Base-by-base conservation (phyloP, 2,888 invertebrate genomes). In the Ophioninae sp. region DNA sequence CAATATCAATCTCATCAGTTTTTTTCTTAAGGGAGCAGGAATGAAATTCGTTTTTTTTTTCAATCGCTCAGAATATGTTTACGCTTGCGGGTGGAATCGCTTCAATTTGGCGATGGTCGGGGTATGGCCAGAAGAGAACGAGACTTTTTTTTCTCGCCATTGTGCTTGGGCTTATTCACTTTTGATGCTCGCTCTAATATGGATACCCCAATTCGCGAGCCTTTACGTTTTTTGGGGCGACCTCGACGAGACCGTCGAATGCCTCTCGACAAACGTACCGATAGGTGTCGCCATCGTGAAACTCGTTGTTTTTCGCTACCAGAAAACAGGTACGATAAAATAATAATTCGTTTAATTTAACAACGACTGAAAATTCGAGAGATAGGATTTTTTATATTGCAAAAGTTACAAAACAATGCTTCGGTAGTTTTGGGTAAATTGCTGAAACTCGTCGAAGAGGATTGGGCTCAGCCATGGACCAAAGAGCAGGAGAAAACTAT, bases 261-360 rank as follows among this genome's bases (percentile, higher is more conserved):
- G 88, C 69, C 73, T 90, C 2, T 84, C 85, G 37, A 87, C 88
- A 20, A 87, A 88, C 59, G 84, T 89, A 7, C 87, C 89, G 0
- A 78, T 86, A 3, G 85, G 83, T 0, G 88, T 88, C 13, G 87
- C 88, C 0, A 59, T 85, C 6, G 69, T 88, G 56, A 90, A 90
- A 81, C 59, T 89, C 1, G 39, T 87, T 1, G 84, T 87, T 30
- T 83, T 87, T 67, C 87, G 88, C 74, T 87, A 87, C 65, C 84
- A 88, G 57, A 86, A 83, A 85, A 79, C 87, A 77, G 86, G 89
- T 89, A 77, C 20, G 10, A 13, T n/a, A 59, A 30, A 23, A 5
- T 5, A 10, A 70, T 30, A 13, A 69, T 41, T 3, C 6, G 6
- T 68, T 7, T 13, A 50, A 7, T 65, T 41, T 41, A 8, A 41